A percentile compares a stretch with the other conserved stretches of the same genome.
These are phyloP conservation scores for Recurvirostra avosetta DNA, from an alignment of 2,113 vertebrate genomes.

Conservation along the genomic window DNA sequence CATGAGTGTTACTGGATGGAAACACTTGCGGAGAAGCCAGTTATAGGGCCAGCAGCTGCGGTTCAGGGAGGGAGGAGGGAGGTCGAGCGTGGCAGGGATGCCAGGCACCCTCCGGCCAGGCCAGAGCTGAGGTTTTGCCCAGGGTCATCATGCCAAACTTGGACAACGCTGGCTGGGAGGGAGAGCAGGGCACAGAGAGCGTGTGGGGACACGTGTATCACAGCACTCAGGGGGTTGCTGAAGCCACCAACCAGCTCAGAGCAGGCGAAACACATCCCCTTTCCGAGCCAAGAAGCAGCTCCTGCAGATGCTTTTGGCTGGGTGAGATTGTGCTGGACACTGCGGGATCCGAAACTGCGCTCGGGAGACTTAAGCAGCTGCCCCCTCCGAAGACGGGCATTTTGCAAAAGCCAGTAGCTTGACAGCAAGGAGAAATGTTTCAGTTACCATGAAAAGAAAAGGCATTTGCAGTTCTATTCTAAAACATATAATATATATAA, in stretches of 20 bases:
- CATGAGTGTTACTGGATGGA: background rate
- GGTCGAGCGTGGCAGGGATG: accelerated
- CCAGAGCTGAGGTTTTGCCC: background rate
- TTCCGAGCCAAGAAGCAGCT: background rate
- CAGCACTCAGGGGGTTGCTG: background rate
- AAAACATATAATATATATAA: background rate
- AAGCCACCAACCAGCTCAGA: background rate
- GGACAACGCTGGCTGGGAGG: background rate
- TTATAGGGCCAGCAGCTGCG: accelerated
- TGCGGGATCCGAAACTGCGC: background rate
- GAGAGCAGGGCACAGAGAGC: background rate
- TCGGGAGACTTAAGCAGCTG: background rate
- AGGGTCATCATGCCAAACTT: background rate
- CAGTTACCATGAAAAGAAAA: background rate
- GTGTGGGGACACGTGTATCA: accelerated
- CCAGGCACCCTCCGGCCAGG: background rate
- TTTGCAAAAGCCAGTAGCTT: background rate
- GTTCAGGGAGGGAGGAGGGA: background rate
- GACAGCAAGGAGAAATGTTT: background rate
- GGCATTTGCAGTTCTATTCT: constrained; percentile 2
- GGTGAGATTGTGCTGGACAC: background rate
- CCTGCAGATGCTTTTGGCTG: background rate
- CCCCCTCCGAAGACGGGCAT: background rate
- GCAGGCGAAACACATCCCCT: accelerated
- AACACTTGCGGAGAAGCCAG: background rate